Base-by-base conservation (phyloP, 1,140 invertebrate species). In the Cyclina sinensis region DNA sequence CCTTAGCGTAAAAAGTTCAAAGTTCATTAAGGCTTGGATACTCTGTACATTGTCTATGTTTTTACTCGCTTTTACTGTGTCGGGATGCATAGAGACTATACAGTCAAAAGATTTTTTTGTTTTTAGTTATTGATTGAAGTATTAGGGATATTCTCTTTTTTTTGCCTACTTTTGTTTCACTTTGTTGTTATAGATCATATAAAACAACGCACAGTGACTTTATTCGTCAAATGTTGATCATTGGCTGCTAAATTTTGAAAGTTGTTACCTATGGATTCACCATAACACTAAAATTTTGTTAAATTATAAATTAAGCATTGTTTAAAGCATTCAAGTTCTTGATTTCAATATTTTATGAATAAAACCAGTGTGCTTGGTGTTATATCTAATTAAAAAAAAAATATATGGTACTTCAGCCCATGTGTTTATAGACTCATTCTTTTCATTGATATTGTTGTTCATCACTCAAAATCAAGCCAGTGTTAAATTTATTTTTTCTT, bases 121-220 rank as follows among this genome's bases (percentile, higher is more conserved):
- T 70, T 70, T 70, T 74, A 74, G 7, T 74, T 74, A 32, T 57
- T 80, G 74, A 80, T 87, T 87, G 74, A 87, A 87, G 74, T 87
- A 78, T 78, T 87, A 32, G 85, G 85, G 74, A 87, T 57, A 32
- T 51, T 54, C 54, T 27, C 37, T 14, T 43, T 74, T 85, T 51
- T 51, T 68, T 76, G 59, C 74, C 73, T 80, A 59, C 46, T 82
- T 82, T 82, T 88, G 86, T 88, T 88, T 88, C 79, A 82, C 62
- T 62, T 83, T 76, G 79, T 88, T 88, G 86, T 88, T 81, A 73
- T 88, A 87, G 85, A 87, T 79, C 85, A 65, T 87, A 48, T 87
- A 81, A 81, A 62, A 81, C 79, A 62, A 62, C 59, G 35, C 79
- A 81, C 79, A 62, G 18, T 32, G 32, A 16, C 54, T 35, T 37